Percentiles rank a stretch among this genome's conserved stretches.
Evolutionary conservation across 1,140 invertebrate genomes (phyloP).

Genomic region (Drosophila teissieri): DNA sequence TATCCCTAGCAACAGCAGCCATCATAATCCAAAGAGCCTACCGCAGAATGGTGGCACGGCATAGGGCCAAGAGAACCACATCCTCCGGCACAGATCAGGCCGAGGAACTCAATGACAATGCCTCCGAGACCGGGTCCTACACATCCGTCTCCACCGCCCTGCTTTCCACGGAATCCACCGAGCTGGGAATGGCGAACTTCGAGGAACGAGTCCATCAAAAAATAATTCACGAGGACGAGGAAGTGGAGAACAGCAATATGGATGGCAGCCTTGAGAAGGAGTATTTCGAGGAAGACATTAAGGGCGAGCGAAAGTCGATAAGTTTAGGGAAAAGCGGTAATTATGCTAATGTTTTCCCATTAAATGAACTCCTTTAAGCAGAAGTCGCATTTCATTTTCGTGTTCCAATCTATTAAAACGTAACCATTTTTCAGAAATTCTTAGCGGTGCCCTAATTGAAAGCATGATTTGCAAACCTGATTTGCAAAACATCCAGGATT

Average conservation of each 20-base stretch:
- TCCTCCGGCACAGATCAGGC: conserved; percentile 35
- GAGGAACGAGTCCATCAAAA: conserved; percentile 67
- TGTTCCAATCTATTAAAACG: no score
- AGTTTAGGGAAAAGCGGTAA: conserved; percentile 51
- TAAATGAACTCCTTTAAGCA: neutral
- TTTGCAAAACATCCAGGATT: neutral
- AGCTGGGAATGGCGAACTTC: conserved; percentile 45
- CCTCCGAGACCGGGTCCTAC: conserved; percentile 70
- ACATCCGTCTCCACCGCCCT: conserved; percentile 74
- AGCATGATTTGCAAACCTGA: neutral
- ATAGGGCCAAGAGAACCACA: conserved; percentile 28
- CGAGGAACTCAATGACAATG: conserved; percentile 68
- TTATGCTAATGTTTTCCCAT: conserved; percentile 10
- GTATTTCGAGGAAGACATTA: conserved; percentile 27
- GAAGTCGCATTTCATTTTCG: neutral
- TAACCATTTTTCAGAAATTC: conserved; percentile 13
- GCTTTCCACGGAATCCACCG: conserved; percentile 68
- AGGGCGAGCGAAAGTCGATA: conserved; percentile 41
- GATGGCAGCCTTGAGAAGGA: conserved; percentile 32
- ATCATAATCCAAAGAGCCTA: conserved; percentile 74
- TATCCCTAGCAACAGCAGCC: conserved; percentile 60
- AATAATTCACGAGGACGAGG: conserved; percentile 68
- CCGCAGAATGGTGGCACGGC: conserved; percentile 44
- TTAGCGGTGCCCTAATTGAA: neutral
- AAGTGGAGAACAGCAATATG: conserved; percentile 66